Percentiles rank a stretch among this genome's conserved stretches.
Conservation (phyloP, 2,113 vertebrate genomes). For the Alligator mississippiensis region DNA sequence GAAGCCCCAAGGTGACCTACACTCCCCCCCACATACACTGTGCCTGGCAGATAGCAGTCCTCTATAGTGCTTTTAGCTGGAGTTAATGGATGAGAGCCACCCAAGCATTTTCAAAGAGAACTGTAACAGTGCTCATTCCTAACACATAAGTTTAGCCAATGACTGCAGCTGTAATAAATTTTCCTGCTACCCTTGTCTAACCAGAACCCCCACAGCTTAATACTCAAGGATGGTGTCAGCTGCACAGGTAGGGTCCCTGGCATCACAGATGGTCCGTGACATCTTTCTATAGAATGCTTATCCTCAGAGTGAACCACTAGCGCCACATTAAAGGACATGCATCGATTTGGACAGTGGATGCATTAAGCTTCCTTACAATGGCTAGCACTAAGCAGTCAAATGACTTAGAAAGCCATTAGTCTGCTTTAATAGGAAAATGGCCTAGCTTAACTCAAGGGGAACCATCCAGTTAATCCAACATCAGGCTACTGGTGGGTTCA, state of each 20-base stretch:
- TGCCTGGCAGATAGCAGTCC: not conserved
- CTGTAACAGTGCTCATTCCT: not conserved
- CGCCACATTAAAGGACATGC: fast-evolving
- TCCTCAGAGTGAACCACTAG: fast-evolving
- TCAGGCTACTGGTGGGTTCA: not conserved
- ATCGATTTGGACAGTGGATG: fast-evolving
- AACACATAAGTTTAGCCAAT: not conserved
- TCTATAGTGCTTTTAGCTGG: not conserved
- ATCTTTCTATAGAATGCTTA: not conserved
- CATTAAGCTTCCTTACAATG: fast-evolving
- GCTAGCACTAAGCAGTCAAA: not conserved
- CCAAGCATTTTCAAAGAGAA: not conserved
- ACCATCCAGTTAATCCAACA: not conserved
- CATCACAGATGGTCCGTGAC: not conserved
- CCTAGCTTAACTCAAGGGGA: fast-evolving
- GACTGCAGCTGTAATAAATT: fast-evolving
- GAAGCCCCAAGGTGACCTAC: conserved; percentile 43
- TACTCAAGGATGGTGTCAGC: not conserved
- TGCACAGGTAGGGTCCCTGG: fast-evolving
- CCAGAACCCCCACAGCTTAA: not conserved
- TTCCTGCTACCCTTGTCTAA: fast-evolving
- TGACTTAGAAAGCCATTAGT: fast-evolving
- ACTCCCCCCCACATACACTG: fast-evolving
- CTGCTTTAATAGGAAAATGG: fast-evolving
- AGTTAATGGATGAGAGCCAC: not conserved